phyloP scores from a whole-genome alignment of 2,113 vertebrate genomes.

The Mormyrus lacerda region DNA sequence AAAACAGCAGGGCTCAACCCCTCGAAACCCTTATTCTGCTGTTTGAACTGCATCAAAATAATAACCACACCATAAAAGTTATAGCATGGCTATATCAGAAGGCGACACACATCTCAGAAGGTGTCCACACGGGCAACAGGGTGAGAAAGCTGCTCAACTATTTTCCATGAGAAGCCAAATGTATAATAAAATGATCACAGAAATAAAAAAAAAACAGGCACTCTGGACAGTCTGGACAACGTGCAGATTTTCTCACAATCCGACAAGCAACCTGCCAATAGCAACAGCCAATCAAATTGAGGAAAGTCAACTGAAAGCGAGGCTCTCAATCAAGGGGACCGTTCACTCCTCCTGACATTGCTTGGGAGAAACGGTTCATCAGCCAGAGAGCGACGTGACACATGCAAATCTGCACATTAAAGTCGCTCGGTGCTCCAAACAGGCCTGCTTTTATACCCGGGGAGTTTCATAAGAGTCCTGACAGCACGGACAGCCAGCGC shows the following conservation, averaged over 20 bases:
- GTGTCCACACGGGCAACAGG: background rate
- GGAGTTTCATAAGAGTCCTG: background rate
- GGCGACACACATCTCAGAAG: background rate
- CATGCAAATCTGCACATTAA: background rate
- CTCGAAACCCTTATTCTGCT: background rate
- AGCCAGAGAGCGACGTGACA: background rate
- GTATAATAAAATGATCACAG: background rate
- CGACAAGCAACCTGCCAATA: background rate
- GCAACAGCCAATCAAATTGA: background rate
- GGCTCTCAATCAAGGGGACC: background rate
- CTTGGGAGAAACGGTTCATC: background rate
- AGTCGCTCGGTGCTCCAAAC: background rate
- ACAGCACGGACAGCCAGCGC: background rate
- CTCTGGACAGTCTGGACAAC: background rate
- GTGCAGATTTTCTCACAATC: background rate
- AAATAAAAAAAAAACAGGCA: background rate
- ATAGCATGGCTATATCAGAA: background rate
- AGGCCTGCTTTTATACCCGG: background rate
- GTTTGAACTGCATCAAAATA: background rate
- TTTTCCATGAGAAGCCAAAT: background rate
- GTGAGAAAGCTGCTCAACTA: background rate
- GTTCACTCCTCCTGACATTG: background rate
- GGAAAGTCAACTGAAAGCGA: background rate
- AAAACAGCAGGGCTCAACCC: background rate
- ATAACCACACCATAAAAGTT: background rate